Conservation (phyloP, 2,888 invertebrate genomes). For the Andrena hattorfiana region DNA sequence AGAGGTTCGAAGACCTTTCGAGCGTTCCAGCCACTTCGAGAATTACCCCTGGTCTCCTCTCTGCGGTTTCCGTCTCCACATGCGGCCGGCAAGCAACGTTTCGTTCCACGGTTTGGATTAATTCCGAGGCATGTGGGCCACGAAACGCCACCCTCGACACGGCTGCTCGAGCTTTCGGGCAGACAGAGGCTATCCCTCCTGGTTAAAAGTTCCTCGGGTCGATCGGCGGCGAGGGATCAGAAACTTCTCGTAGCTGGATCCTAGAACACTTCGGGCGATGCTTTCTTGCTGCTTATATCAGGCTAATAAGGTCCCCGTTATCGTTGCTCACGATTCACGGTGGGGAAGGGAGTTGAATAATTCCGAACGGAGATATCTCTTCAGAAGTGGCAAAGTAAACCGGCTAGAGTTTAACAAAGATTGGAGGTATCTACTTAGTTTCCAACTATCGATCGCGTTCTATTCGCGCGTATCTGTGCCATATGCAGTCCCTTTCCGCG, state of each 20-base stretch:
- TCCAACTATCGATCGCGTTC: constrained; percentile 35
- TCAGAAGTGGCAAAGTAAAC: constrained; percentile 13
- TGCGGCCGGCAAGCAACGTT: not conserved
- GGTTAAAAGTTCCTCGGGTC: constrained; percentile 3
- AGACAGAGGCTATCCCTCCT: not conserved
- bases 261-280: not conserved
- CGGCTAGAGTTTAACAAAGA: constrained; percentile 8
- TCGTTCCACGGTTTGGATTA: not conserved
- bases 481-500: constrained; percentile 26
- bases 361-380: not conserved
- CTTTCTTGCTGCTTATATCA: not conserved
- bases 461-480: constrained; percentile 36
- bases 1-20: constrained; percentile 61
- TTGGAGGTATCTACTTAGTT: constrained; percentile 12
- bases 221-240: too few relatives aligned
- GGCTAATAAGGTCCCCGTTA: constrained; percentile 10
- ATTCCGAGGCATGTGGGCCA: not conserved
- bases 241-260: not conserved
- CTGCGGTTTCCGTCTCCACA: not conserved
- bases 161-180: not conserved
- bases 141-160: not conserved
- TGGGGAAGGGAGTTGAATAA: not conserved
- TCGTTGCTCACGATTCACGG: not conserved
- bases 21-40: constrained; percentile 32
- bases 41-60: constrained; percentile 25